These are phyloP conservation scores for Drosophila phalerata DNA, from an alignment of 2,888 invertebrate species.

Conservation along the genomic window DNA sequence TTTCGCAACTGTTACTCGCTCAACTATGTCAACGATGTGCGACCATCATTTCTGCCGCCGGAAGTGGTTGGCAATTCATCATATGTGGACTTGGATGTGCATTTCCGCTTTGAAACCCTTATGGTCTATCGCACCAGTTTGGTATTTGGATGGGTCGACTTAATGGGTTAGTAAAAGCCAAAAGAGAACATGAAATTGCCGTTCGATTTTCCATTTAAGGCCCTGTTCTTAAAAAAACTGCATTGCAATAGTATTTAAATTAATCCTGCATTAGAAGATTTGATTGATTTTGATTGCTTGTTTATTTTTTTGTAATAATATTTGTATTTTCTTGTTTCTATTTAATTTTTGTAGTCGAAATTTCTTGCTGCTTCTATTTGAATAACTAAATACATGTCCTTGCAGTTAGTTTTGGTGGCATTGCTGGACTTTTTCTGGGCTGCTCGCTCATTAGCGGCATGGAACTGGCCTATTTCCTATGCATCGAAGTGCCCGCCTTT, in stretches of 20 bases:
- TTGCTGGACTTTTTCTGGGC: conserved; percentile 86
- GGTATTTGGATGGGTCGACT: conserved; percentile 86
- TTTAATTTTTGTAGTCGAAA: too few relatives aligned
- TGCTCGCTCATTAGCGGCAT: conserved; percentile 86
- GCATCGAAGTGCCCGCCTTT: conserved; percentile 79
- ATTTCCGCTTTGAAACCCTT: conserved; percentile 85
- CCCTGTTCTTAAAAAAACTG: too few relatives aligned
- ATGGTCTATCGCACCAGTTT: conserved; percentile 86
- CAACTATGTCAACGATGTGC: conserved; percentile 82
- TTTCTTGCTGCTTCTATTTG: too few relatives aligned
- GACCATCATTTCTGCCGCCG: conserved; percentile 78
- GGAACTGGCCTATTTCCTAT: conserved; percentile 85
- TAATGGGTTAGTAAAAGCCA: conserved; percentile 83
- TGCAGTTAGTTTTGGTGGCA: conserved; percentile 86
- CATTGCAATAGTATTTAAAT: too few relatives aligned
- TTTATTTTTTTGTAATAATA: too few relatives aligned
- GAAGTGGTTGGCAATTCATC: conserved; percentile 77
- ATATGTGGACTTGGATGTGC: conserved; percentile 85
- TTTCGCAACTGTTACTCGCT: conserved; percentile 84
- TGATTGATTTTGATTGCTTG: too few relatives aligned
- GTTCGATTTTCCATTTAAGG: too few relatives aligned
- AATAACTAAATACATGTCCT: not conserved
- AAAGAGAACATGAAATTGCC: not conserved
- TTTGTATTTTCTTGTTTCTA: too few relatives aligned
- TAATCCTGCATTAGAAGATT: too few relatives aligned